Base-by-base conservation (phyloP, 53 echinoderm and acorn worm genomes). In the Temnopleurus reevesii region DNA sequence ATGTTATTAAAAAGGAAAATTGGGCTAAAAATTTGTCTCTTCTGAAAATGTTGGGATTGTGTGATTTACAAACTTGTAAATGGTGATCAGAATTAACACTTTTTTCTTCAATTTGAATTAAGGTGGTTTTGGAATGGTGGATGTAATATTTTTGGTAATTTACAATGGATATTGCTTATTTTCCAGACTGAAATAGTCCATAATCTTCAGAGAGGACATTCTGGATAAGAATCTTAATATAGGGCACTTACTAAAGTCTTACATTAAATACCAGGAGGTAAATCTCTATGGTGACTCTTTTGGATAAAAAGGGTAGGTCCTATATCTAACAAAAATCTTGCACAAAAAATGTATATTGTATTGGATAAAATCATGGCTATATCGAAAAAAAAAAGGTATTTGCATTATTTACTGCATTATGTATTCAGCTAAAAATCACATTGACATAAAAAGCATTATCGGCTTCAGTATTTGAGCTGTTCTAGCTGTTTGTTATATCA, bases 401-500 rank as follows among this genome's bases (percentile, higher is more conserved):
- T 71, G 71, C 36, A 41, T 18, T 41, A 41, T n/a, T 36, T 41
- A 21, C 21, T 38, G 38, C 38, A n/a, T 58, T 41, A 41, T 71
- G 71, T 71, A 71, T 71, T 71, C 71, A 71, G 15, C 5, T 33
- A 23, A 61, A 55, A 31, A 29, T 33, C 17, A 33, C 61, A 13
- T 23, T 57, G 57, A 33, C 29, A 63, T 13, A 63, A 63, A 65
- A 71, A 71, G 28, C 18, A 71, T n/a, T n/a, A n/a, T 4, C 2
- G 30, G 71, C 71, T 71, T 71, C 71, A 71, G 41, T 71, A 63
- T 63, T 31, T 31, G n/a, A n/a, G n/a, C n/a, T n/a, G 34, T 41
- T 34, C 4, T 34, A 65, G 35, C 17, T 65, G 71, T 71, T 49
- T 12, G 21, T 59, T 46, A 79, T 79, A 17, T 49, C 46, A 47